Conservation (phyloP, 1,140 invertebrate genomes). For the Kradibia gibbosae region DNA sequence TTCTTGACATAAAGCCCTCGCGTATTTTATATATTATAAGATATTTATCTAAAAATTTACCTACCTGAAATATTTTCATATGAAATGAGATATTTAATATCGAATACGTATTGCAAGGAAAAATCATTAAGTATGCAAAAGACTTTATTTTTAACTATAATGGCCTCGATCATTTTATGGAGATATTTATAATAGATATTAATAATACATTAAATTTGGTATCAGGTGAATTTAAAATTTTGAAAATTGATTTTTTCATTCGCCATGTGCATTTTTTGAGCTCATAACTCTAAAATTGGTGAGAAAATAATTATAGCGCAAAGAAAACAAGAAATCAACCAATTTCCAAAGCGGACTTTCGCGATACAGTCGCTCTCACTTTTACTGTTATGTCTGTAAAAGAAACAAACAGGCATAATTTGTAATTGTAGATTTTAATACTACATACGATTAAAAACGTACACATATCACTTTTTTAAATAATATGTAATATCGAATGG, state of each 20-base stretch:
- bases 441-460: no score
- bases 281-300: neutral
- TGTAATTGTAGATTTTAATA: no score
- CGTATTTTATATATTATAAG: neutral
- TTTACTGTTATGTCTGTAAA: no score
- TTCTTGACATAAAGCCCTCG: neutral
- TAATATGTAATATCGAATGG: neutral
- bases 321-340: neutral
- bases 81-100: neutral
- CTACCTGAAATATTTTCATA: neutral
- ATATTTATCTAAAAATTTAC: neutral
- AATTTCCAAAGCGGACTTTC: no score
- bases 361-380: no score
- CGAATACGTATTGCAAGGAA: neutral
- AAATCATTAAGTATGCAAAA: neutral
- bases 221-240: neutral
- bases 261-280: neutral
- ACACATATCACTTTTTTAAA: no score
- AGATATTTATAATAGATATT: no score
- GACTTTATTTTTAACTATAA: neutral
- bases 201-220: neutral
- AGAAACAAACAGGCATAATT: no score
- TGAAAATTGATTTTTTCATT: neutral
- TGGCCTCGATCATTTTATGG: no score
- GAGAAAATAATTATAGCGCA: neutral